These are phyloP conservation scores for Aphidius ervi DNA, from an alignment of 1,140 invertebrate species.

Conservation along the genomic window DNA sequence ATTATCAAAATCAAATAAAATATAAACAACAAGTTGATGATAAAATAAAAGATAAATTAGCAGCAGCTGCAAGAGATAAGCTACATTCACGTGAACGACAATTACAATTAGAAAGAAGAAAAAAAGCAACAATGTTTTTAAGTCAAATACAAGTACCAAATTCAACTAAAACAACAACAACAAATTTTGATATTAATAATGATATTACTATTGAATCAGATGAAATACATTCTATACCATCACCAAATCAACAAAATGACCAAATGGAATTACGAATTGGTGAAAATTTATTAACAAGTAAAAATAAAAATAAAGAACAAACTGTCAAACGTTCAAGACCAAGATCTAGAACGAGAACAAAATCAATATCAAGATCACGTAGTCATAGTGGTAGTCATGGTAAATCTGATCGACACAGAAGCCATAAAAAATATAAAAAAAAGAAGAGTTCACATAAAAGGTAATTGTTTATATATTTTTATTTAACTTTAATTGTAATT, in stretches of 20 bases:
- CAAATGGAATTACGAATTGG: constrained; percentile 32
- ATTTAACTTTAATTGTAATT: not conserved
- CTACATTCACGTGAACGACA: constrained; percentile 61
- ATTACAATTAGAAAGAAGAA: constrained; percentile 68
- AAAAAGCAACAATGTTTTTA: constrained; percentile 61
- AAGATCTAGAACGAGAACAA: constrained; percentile 42
- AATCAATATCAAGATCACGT: constrained; percentile 36
- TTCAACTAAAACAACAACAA: constrained; percentile 23
- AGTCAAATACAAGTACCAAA: constrained; percentile 56
- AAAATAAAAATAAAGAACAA: constrained; percentile 42
- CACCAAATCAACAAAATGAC: constrained; percentile 31
- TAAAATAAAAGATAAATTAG: constrained; percentile 61
- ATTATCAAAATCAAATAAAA: constrained; percentile 43
- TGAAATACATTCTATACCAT: constrained; percentile 42
- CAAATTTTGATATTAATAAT: constrained; percentile 24
- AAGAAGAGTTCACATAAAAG: constrained; percentile 49
- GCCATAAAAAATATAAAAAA: constrained; percentile 49
- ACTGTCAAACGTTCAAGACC: constrained; percentile 40
- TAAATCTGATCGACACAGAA: constrained; percentile 38
- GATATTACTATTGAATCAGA: constrained; percentile 30
- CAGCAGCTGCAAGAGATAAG: constrained; percentile 60
- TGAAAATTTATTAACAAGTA: constrained; percentile 41
- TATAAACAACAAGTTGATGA: constrained; percentile 56
- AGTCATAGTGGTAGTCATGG: constrained; percentile 42
- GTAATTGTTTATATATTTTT: constrained; percentile 29